Evolutionary conservation across 2,888 invertebrate genomes (phyloP), one percentile per base, ranked within the genome.

Genomic region (Heliconius ismenius): DNA sequence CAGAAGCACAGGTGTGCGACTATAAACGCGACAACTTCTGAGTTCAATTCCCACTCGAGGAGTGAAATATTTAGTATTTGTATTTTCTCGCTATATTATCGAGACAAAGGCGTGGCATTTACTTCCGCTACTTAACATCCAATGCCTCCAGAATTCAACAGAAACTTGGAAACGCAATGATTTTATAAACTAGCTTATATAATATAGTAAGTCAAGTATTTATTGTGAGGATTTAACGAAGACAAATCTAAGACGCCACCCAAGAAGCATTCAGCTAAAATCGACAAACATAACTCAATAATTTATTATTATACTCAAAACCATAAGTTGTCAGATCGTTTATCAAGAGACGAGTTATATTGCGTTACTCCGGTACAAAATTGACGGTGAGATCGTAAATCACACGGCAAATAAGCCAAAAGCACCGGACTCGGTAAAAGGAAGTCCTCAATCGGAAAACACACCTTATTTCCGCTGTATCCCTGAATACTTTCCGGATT

Each of bases 341-440:
- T 75, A 79, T 80, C 80, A 81, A 78, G 74, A 74, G 79, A 78
- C 82, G 83, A 85, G 85, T 85, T 86, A 87, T 88, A 91, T 89
- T 87, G 87, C 87, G 83, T 83, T 83, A 83, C 78, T 73, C 49
- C 73, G 36, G 75, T 82, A 82, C 82, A 82, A 86, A 85, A 86
- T 86, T 83, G 84, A 84, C 84, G 83, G 83, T 82, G 85, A 85
- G 79, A 76, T 81, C 83, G 89, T 92, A 91, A 91, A 92, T 92
- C 92, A 91, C 87, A 79, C 82, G 79, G 83, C 85, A 89, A 88
- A 81, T 90, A 90, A 91, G 87, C 84, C 76, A 83, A 84, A 87
- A 85, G 86, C 85, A 86, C 85, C 85, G 83, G 78, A 81, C 83
- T 87, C 87, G 86, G 88, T 87, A 88, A 90, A 89, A 87, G 89